Conservation (phyloP, 1,140 invertebrate genomes). For the Amphibalanus amphitrite region DNA sequence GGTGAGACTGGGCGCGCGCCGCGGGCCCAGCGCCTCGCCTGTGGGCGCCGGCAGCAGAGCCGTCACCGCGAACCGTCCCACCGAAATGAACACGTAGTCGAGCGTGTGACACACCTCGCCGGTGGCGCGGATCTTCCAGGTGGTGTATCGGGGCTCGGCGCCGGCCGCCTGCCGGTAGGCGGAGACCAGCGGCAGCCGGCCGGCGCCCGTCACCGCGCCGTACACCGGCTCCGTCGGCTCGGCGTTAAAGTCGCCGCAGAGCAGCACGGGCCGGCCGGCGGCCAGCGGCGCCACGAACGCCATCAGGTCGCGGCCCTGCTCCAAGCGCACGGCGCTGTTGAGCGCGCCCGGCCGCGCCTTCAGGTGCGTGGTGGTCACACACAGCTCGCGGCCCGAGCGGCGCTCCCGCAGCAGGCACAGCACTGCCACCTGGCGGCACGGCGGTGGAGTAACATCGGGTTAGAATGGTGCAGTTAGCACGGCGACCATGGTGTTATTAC, state of each 20-base stretch:
- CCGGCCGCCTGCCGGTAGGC: slow-evolving; percentile 19
- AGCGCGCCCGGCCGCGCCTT: slow-evolving; percentile 51
- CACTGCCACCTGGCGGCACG: slow-evolving; percentile 38
- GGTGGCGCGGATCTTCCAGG: slow-evolving; percentile 56
- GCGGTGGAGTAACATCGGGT: no score
- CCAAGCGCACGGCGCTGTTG: slow-evolving; percentile 46
- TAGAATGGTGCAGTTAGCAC: no score
- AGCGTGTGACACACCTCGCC: slow-evolving; percentile 55
- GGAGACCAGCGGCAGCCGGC: slow-evolving; percentile 14
- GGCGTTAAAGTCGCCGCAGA: slow-evolving; percentile 65
- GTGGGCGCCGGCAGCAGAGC: slow-evolving; percentile 43
- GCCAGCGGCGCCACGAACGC: slow-evolving; percentile 35
- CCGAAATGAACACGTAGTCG: slow-evolving; percentile 50
- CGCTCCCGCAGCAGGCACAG: slow-evolving; percentile 35
- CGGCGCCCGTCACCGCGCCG: slow-evolving; percentile 32
- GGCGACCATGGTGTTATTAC: no score
- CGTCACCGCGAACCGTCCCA: slow-evolving; percentile 31
- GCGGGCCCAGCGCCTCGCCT: slow-evolving; percentile 44
- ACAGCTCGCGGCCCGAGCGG: slow-evolving; percentile 39
- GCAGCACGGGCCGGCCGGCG: slow-evolving; percentile 34
- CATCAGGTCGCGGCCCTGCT: slow-evolving; percentile 54
- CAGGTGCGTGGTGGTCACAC: slow-evolving; percentile 52
- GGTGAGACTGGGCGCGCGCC: slow-evolving; percentile 42
- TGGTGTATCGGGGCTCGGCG: slow-evolving; percentile 49
- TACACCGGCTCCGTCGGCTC: slow-evolving; percentile 55